A percentile compares a stretch with the other conserved stretches of the same genome.
Evolutionary conservation across 2,113 vertebrate species (phyloP).

Genomic region (Saguinus imperator): DNA sequence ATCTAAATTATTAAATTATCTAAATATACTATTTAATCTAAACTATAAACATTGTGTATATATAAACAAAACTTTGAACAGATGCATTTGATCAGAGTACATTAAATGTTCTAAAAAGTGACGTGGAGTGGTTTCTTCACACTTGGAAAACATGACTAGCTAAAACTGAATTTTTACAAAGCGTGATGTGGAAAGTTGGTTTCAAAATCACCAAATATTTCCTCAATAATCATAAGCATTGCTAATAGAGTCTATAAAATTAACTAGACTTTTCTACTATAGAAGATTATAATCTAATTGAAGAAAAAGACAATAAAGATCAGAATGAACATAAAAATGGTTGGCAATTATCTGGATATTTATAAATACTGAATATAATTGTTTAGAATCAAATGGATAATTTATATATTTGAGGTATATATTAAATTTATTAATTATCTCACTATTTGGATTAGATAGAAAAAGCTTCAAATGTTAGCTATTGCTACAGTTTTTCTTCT

Average conservation of each 20-base stretch:
- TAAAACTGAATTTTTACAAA: not conserved
- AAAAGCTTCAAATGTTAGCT: constrained; percentile 15
- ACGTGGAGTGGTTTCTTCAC: not conserved
- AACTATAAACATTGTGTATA: not conserved
- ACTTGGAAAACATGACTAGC: not conserved
- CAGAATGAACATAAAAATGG: constrained; percentile 12
- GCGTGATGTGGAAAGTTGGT: not conserved
- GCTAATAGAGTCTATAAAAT: not conserved
- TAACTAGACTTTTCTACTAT: not conserved
- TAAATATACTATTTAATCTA: not conserved
- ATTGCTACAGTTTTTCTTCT: not conserved
- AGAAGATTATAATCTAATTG: too few relatives aligned
- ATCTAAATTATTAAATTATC: not conserved
- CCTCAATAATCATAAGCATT: not conserved
- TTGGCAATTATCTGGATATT: not conserved
- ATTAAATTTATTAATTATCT: not conserved
- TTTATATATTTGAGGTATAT: not conserved
- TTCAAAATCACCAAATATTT: constrained; percentile 37
- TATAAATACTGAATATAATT: not conserved
- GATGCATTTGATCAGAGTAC: not conserved
- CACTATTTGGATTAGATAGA: not conserved
- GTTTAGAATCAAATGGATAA: not conserved
- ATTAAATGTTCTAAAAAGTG: not conserved
- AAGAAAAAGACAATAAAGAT: not conserved
- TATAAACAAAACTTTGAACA: constrained; percentile 1